Conservation (phyloP, 1,140 invertebrate species). For the Anastrepha ludens region DNA sequence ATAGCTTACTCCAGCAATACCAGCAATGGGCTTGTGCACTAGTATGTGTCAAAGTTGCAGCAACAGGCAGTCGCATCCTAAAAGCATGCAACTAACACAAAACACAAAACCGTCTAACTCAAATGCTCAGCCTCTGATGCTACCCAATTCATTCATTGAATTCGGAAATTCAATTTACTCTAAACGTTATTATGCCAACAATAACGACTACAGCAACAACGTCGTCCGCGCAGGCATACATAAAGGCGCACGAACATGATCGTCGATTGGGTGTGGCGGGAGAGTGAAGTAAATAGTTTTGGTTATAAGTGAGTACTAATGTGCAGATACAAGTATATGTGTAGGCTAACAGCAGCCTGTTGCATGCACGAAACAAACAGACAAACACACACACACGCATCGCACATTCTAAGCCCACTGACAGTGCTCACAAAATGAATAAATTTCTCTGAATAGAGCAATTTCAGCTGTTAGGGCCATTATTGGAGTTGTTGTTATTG, state of each 20-base stretch:
- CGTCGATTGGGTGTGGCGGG: no score
- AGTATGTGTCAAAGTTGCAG: background rate
- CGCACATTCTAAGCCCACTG: constrained; percentile 12
- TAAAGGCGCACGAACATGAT: background rate
- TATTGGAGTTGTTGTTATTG: background rate
- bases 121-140: background rate
- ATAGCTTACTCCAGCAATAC: background rate
- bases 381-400: background rate
- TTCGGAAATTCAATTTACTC: constrained; percentile 56
- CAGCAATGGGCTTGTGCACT: background rate
- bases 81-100: constrained; percentile 41
- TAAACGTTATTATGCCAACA: constrained; percentile 51
- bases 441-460: constrained; percentile 44
- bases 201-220: background rate
- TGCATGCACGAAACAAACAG: background rate
- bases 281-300: constrained; percentile 10
- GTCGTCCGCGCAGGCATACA: background rate
- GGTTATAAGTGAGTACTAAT: background rate
- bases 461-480: background rate
- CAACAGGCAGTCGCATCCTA: constrained; percentile 46
- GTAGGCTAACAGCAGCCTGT: background rate
- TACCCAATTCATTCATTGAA: constrained; percentile 56
- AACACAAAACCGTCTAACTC: constrained; percentile 1
- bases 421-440: constrained; percentile 19
- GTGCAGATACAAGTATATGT: background rate